phyloP scores from a whole-genome alignment of 2,888 invertebrate genomes.

The Pinctada fucata region DNA sequence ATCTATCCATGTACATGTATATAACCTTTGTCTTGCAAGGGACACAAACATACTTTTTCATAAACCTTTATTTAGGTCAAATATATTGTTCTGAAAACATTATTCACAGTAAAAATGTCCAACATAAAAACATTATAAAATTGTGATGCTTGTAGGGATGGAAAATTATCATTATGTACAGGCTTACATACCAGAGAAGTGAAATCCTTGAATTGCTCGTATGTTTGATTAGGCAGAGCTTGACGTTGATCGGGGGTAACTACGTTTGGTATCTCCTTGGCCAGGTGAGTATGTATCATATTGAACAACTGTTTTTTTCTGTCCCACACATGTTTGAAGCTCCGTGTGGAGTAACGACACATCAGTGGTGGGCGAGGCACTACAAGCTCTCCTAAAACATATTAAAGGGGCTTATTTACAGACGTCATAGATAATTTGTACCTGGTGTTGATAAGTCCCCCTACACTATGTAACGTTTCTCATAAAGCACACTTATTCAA shows the following conservation, averaged over 20 bases:
- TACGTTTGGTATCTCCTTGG: conserved; percentile 6
- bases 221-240: conserved; percentile 1
- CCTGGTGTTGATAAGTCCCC: neutral
- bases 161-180: too few relatives aligned
- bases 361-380: conserved; percentile 60
- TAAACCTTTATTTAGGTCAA: neutral
- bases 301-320: conserved; percentile 37
- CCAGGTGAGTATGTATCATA: conserved; percentile 41
- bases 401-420: neutral
- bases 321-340: conserved; percentile 24
- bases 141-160: too few relatives aligned
- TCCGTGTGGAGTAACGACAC: conserved; percentile 31
- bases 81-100: too few relatives aligned
- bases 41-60: neutral
- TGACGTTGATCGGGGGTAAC: neutral
- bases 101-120: too few relatives aligned
- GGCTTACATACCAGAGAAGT: conserved; percentile 5
- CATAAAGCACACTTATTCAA: neutral
- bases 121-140: too few relatives aligned
- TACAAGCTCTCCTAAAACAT: conserved; percentile 49
- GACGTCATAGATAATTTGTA: neutral
- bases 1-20: neutral
- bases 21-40: neutral
- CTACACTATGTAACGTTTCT: neutral
- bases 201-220: conserved; percentile 4